Base-by-base conservation (phyloP, 2,113 vertebrate genomes). In the Stomatorhinus ivindoensis region DNA sequence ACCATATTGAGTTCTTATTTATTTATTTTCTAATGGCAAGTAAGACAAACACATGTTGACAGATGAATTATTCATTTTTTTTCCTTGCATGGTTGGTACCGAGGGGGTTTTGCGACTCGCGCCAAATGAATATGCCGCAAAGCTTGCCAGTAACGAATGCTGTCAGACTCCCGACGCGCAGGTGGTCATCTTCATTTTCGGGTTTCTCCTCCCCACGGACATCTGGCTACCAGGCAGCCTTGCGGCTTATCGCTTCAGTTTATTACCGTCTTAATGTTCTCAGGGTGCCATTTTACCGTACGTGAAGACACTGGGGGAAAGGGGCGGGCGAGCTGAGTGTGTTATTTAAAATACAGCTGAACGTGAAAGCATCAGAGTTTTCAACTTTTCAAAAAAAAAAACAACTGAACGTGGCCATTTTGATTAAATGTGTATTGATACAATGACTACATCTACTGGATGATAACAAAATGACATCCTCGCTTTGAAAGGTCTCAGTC, bases 61-160 rank as follows among this genome's bases (percentile, higher is more conserved):
- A 44, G 19, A 87, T 87, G 87, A 87, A 65, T 87, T 58, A 87
- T 87, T 87, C 85, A 87, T 53, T 87, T 87, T 87, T 50, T 46
- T 87, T 1, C 15, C 31, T 65, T 87, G 27, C 55, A 65, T 87
- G 87, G 53, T 44, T 61, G 42, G 87, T 87, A 11, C 17, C 51
- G 21, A 87, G 31, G 42, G 53, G 35, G 87, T 42, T 61, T 24
- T 87, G 31, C 4, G 19, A 24, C 17, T 61, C 35, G 7, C 44
- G 39, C 35, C 48, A 87, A 35, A 87, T 53, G 3, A 53, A 50
- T 35, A 53, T 24, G 27, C 85, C 47, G 47, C 24, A 39, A 50
- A 86, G 50, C 48, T 53, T 51, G 50, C 47, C 85, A 51, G 15
- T 50, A 87, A 53, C 15, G 47, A 51, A 35, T 21, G 85, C 85